Evolutionary conservation across 1,140 invertebrate genomes (phyloP).

Genomic region (Sarcophaga peregrina): DNA sequence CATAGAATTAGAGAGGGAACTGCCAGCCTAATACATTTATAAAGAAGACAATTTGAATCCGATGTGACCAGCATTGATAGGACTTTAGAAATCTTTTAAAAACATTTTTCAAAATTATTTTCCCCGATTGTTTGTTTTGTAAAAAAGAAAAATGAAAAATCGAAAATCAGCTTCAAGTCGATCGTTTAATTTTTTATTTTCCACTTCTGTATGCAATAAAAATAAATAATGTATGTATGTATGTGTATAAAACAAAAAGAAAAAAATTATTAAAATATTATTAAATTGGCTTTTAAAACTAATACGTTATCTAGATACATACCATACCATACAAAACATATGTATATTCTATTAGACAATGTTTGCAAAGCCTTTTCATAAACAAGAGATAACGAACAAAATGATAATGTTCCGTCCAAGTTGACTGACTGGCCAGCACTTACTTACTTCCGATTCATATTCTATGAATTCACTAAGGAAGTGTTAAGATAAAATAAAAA

Average conservation of each 20-base stretch:
- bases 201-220: neutral
- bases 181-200: neutral
- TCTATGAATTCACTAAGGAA: too few relatives aligned
- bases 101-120: too few relatives aligned
- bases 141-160: neutral
- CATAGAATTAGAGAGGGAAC: too few relatives aligned
- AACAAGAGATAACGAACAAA: neutral
- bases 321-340: too few relatives aligned
- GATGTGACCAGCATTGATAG: too few relatives aligned
- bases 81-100: too few relatives aligned
- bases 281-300: constrained; percentile 9
- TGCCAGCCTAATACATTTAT: too few relatives aligned
- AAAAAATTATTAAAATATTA: neutral
- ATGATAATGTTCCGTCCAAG: neutral
- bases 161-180: neutral
- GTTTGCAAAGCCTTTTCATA: neutral
- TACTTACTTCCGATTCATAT: too few relatives aligned
- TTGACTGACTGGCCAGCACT: constrained; percentile 12
- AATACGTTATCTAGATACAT: neutral
- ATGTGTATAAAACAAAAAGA: neutral
- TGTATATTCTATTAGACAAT: neutral
- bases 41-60: too few relatives aligned
- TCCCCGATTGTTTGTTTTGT: neutral
- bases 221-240: too few relatives aligned
- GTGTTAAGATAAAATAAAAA: too few relatives aligned